These are phyloP conservation scores for Trachurus trachurus DNA, from an alignment of 2,797 vertebrate genomes.

Conservation along the genomic window DNA sequence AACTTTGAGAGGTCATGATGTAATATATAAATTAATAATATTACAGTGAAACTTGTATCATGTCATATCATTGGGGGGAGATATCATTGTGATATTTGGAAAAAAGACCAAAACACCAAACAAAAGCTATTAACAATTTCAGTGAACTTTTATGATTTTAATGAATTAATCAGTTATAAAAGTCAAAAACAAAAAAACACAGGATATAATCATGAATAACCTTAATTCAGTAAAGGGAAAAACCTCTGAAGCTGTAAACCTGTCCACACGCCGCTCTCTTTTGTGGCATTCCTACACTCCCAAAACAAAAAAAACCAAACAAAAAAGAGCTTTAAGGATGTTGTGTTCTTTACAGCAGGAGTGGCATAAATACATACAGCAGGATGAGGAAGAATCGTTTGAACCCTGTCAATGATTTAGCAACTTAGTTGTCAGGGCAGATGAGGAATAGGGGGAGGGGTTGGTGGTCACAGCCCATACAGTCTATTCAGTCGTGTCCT, in stretches of 20 bases:
- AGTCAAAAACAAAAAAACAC: neutral
- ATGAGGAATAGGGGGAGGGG: neutral
- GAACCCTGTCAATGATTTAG: constrained; percentile 53
- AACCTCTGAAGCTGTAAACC: constrained; percentile 16
- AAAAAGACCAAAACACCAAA: neutral
- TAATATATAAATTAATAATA: too few relatives aligned
- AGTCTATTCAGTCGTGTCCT: constrained; percentile 61
- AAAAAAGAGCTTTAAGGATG: constrained; percentile 35
- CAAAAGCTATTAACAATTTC: neutral
- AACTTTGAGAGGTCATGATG: neutral
- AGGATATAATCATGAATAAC: neutral
- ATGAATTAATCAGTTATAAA: constrained; percentile 10
- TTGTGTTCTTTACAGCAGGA: constrained; percentile 39
- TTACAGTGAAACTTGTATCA: neutral
- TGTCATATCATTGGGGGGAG: neutral
- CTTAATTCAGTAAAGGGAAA: constrained; percentile 3
- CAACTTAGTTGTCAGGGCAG: neutral
- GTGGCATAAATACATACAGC: constrained; percentile 62
- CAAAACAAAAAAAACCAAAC: constrained; percentile 32
- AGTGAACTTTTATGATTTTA: constrained; percentile 2
- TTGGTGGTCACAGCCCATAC: constrained; percentile 1
- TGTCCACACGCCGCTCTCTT: constrained; percentile 21
- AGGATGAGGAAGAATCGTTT: constrained; percentile 30
- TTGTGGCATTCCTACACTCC: constrained; percentile 14
- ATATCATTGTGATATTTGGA: neutral